These are phyloP conservation scores for Bovichtus diacanthus DNA, from an alignment of 2,797 vertebrate species.

Conservation along the genomic window DNA sequence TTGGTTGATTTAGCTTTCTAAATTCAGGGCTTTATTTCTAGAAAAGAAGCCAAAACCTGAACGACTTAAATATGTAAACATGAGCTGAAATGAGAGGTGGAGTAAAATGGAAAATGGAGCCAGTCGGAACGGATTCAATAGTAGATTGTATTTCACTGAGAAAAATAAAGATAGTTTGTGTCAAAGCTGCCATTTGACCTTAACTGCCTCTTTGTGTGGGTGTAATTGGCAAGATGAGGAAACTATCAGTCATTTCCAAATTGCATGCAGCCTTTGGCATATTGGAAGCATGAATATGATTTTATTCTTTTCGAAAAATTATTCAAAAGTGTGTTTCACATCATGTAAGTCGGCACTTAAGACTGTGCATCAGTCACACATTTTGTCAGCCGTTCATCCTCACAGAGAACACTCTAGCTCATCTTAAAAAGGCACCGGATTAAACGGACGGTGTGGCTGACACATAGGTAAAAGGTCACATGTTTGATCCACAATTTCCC, in stretches of 20 bases:
- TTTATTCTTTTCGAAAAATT: neutral
- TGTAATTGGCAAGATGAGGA: constrained; percentile 38
- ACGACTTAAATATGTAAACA: neutral
- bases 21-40: neutral
- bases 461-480: neutral
- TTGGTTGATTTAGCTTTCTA: neutral
- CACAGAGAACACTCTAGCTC: neutral
- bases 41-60: neutral
- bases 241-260: constrained; percentile 28
- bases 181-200: constrained; percentile 44
- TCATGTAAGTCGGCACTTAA: neutral
- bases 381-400: neutral
- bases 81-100: neutral
- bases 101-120: neutral
- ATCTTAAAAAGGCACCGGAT: neutral
- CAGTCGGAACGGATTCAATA: neutral
- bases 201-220: constrained; percentile 33
- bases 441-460: neutral
- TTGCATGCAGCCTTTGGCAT: constrained; percentile 32
- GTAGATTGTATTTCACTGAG: neutral
- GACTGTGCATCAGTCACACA: neutral
- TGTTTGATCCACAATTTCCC: constrained; percentile 4
- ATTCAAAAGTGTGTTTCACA: constrained; percentile 5
- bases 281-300: constrained; percentile 25
- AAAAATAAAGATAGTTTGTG: constrained; percentile 27